Evolutionary conservation across 2,113 vertebrate species (phyloP).

Genomic region (Nothoprocta perdicaria): DNA sequence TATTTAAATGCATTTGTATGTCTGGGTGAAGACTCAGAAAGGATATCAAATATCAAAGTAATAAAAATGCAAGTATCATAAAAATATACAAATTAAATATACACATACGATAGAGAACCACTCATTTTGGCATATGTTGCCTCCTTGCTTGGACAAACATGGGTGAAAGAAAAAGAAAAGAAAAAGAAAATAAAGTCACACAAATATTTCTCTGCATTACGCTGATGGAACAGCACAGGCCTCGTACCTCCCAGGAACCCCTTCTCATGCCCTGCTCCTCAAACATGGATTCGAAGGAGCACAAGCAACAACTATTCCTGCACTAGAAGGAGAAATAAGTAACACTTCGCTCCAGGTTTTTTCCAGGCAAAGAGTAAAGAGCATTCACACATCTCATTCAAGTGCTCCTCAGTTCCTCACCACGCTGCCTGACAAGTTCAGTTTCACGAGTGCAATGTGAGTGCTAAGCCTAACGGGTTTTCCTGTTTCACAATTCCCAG

Average conservation of each 20-base stretch:
- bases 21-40: not conserved
- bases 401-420: not conserved
- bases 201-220: not conserved
- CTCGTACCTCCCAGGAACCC: not conserved
- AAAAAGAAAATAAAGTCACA: not conserved
- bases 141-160: not conserved
- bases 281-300: not conserved
- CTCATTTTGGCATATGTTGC: not conserved
- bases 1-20: not conserved
- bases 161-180: not conserved
- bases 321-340: not conserved
- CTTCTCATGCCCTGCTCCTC: not conserved
- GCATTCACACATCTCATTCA: conserved; percentile 20
- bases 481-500: not conserved
- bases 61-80: not conserved
- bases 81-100: not conserved
- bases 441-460: not conserved
- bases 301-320: not conserved
- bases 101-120: not conserved
- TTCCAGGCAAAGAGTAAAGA: conserved; percentile 32
- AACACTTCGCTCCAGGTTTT: not conserved
- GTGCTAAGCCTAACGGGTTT: not conserved
- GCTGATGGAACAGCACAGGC: not conserved
- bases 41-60: too few relatives aligned
- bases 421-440: not conserved